Percentiles rank a stretch among this genome's conserved stretches.
These are phyloP conservation scores for Oophaga pumilio DNA, from an alignment of 2,113 vertebrate genomes.

Conservation along the genomic window DNA sequence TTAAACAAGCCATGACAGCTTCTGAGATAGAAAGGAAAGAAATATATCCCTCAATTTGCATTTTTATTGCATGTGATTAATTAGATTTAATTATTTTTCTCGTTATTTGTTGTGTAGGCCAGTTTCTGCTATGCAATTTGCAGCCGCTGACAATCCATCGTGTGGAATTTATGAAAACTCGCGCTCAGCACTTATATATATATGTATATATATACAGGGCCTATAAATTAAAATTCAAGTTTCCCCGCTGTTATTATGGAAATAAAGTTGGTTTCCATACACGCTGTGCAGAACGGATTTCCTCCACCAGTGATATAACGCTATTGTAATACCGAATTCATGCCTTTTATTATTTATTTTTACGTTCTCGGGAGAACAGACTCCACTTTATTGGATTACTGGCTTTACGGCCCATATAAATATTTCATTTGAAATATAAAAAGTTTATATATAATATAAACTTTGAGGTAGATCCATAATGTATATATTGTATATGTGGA, in stretches of 20 bases:
- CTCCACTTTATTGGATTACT: conserved; percentile 37
- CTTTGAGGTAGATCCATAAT: conserved; percentile 53
- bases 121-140: not conserved
- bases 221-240: conserved; percentile 47
- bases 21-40: conserved; percentile 2
- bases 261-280: conserved; percentile 46
- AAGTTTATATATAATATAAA: conserved; percentile 54
- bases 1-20: not conserved
- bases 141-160: not conserved
- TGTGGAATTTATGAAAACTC: conserved; percentile 8
- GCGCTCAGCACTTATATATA: not conserved
- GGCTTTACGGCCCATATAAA: conserved; percentile 47
- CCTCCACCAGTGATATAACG: conserved; percentile 35
- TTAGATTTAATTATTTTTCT: conserved; percentile 7
- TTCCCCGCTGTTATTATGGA: conserved; percentile 36
- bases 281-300: conserved; percentile 26
- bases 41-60: not conserved
- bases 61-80: conserved; percentile 27
- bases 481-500: conserved; percentile 53
- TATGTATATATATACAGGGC: not conserved
- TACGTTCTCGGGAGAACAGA: conserved; percentile 25
- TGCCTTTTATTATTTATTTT: conserved; percentile 49
- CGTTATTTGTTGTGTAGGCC: not conserved
- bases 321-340: conserved; percentile 34
- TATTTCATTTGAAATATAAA: conserved; percentile 53